These are phyloP conservation scores for Capreolus pygargus DNA, from an alignment of 2,113 vertebrate genomes.

Conservation along the genomic window DNA sequence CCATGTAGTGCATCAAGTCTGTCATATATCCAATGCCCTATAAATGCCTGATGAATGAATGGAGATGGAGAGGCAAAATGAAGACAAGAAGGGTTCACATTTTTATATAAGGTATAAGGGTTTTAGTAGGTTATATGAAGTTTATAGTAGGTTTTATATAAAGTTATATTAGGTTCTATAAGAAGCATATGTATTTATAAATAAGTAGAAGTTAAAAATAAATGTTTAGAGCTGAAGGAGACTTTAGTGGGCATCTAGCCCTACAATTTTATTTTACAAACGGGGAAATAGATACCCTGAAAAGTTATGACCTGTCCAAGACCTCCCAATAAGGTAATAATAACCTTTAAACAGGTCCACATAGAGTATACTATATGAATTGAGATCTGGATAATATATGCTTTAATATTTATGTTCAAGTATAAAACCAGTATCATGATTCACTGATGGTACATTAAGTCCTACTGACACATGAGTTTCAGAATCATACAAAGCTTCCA, in stretches of 20 bases:
- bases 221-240: not conserved
- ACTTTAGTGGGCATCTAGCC: not conserved
- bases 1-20: not conserved
- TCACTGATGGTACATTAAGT: not conserved
- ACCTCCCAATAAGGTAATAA: not conserved
- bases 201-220: not conserved
- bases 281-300: not conserved
- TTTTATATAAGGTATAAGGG: not conserved
- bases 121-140: not conserved
- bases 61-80: not conserved
- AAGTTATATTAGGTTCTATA: conserved; percentile 21
- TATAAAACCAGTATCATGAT: not conserved
- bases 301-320: not conserved
- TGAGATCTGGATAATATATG: not conserved
- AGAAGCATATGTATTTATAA: conserved; percentile 9
- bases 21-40: not conserved
- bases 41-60: not conserved
- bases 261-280: not conserved
- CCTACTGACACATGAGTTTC: not conserved
- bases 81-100: not conserved
- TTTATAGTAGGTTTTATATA: conserved; percentile 4
- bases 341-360: not conserved
- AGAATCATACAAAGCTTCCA: not conserved
- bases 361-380: not conserved
- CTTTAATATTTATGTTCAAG: not conserved